These are phyloP conservation scores for Aphaenogaster floridana DNA, from an alignment of 1,140 invertebrate genomes.

Conservation along the genomic window DNA sequence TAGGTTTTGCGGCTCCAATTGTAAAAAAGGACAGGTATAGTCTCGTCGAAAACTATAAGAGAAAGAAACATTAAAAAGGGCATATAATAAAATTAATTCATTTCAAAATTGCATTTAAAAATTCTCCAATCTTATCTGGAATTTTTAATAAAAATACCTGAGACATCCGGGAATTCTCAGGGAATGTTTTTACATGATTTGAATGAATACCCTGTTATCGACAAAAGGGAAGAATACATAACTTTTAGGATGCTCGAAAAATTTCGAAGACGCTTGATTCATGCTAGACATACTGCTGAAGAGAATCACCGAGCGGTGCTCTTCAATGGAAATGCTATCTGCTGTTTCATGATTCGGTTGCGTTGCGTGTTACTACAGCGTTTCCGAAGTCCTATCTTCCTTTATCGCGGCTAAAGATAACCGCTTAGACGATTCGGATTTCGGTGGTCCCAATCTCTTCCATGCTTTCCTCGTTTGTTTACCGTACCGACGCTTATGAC, in stretches of 20 bases:
- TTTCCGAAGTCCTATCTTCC: not conserved
- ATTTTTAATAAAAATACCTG: no score
- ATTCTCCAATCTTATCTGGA: no score
- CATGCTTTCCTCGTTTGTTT: not conserved
- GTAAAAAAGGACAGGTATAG: no score
- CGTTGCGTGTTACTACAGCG: not conserved
- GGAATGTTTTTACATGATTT: no score
- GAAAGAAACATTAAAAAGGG: no score
- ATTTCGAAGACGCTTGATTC: not conserved
- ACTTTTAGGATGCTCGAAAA: not conserved
- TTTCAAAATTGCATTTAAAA: no score
- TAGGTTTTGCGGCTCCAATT: no score
- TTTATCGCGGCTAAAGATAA: constrained; percentile 5
- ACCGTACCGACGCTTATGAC: not conserved
- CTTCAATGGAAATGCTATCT: constrained; percentile 11
- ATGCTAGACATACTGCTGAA: not conserved
- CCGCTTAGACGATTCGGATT: not conserved
- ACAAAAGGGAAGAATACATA: not conserved
- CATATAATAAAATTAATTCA: no score
- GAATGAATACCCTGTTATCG: no score
- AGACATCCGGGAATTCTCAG: no score
- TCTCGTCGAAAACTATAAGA: no score
- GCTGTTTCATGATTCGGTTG: not conserved
- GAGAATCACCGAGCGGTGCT: not conserved
- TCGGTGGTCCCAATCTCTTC: not conserved